Conservation (phyloP, 1,140 invertebrate species). For the Ganaspis sp. region DNA sequence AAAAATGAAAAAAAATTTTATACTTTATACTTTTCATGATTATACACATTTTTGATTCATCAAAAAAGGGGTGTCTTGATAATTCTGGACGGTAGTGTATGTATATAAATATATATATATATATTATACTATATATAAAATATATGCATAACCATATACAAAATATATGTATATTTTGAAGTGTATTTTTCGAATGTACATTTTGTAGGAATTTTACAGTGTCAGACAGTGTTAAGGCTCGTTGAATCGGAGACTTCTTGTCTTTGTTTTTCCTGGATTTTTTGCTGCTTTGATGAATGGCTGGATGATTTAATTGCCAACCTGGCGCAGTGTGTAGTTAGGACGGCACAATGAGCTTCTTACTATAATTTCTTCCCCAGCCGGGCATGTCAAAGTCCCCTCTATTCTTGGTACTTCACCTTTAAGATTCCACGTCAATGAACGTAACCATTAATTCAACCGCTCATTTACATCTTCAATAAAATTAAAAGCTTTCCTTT, state of each 20-base stretch:
- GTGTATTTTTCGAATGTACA: background rate
- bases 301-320: slow-evolving; percentile 26
- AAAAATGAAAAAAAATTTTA: no score
- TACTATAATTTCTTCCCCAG: slow-evolving; percentile 43
- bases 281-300: background rate
- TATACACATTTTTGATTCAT: no score
- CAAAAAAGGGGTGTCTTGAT: no score
- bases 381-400: background rate
- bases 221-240: no score
- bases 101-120: no score
- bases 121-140: no score
- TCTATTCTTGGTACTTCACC: slow-evolving; percentile 6
- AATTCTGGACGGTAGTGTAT: no score
- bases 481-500: background rate
- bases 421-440: slow-evolving; percentile 25
- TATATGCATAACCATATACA: no score
- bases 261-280: background rate
- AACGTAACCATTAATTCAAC: slow-evolving; percentile 3
- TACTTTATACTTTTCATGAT: no score
- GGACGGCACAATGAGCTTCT: slow-evolving; percentile 50
- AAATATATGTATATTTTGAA: no score
- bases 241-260: background rate
- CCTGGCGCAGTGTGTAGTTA: slow-evolving; percentile 4
- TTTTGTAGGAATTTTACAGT: background rate
- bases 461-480: background rate